A percentile compares a stretch with the other conserved stretches of the same genome.
These are phyloP conservation scores for Periophthalmus modestus DNA, from an alignment of 2,113 vertebrate species.

Conservation along the genomic window DNA sequence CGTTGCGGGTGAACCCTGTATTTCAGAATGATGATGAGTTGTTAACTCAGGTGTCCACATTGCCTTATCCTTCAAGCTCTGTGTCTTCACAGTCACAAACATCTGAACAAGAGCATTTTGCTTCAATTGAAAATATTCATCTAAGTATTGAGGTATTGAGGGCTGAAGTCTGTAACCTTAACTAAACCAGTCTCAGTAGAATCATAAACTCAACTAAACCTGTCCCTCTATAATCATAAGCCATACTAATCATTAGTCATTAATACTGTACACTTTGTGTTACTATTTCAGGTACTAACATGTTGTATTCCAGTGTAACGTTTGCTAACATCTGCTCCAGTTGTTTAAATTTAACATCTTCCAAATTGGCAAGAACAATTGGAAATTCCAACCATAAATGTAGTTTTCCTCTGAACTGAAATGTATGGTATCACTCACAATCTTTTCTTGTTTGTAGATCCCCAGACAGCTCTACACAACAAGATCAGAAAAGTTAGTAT, in stretches of 20 bases:
- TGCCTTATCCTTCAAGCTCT: conserved; percentile 73
- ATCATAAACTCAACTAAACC: not conserved
- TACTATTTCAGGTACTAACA: not conserved
- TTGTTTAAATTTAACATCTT: not conserved
- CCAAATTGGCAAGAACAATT: not conserved
- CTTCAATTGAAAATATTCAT: conserved; percentile 75
- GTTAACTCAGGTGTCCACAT: conserved; percentile 74
- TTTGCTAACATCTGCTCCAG: not conserved
- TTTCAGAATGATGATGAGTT: conserved; percentile 81
- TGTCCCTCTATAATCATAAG: not conserved
- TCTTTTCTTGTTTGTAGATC: conserved; percentile 71
- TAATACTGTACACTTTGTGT: not conserved
- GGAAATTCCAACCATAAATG: not conserved
- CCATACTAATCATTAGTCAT: not conserved
- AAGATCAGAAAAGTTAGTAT: conserved; percentile 78
- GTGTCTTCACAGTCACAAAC: conserved; percentile 70
- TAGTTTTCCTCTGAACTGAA: not conserved
- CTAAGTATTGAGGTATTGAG: conserved; percentile 77
- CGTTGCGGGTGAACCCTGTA: conserved; percentile 80
- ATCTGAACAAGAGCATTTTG: conserved; percentile 70
- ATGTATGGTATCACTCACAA: not conserved
- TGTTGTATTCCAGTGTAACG: not conserved
- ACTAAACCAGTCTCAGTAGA: conserved; percentile 25
- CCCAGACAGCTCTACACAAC: conserved; percentile 80
- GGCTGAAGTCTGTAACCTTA: conserved; percentile 33